These are phyloP conservation scores for Indicator indicator DNA, from an alignment of 2,113 vertebrate species.

Conservation along the genomic window DNA sequence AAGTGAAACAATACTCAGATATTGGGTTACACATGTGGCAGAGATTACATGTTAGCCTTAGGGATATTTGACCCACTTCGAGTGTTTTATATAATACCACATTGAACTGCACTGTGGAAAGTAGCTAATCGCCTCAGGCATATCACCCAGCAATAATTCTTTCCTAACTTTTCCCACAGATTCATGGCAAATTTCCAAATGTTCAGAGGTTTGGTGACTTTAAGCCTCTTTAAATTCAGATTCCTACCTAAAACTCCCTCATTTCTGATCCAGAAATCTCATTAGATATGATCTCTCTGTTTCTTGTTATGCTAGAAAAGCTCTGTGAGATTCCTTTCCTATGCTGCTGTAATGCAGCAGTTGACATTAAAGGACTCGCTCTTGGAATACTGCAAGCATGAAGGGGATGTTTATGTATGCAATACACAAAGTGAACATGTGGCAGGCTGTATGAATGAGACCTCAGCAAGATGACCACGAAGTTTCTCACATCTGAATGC, in stretches of 20 bases:
- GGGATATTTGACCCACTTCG: conserved; percentile 54
- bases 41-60: conserved; percentile 44
- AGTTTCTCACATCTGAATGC: not conserved
- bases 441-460: not conserved
- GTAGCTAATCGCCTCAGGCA: conserved; percentile 59
- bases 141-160: conserved; percentile 57
- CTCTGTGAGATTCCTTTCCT: not conserved
- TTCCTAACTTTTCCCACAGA: conserved; percentile 68
- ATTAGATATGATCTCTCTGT: not conserved
- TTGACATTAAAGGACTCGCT: not conserved
- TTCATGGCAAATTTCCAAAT: conserved; percentile 33
- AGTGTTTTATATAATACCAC: conserved; percentile 65
- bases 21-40: conserved; percentile 63
- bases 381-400: not conserved
- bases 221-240: conserved; percentile 45
- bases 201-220: conserved; percentile 7
- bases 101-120: conserved; percentile 45
- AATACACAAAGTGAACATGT: not conserved
- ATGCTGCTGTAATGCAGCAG: not conserved
- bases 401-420: not conserved
- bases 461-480: not conserved
- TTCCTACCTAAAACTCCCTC: conserved; percentile 43
- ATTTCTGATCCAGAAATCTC: conserved; percentile 48
- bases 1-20: conserved; percentile 68
- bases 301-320: conserved; percentile 11